Conservation (phyloP, 2,888 invertebrate genomes). For the Diarsia dahlii region DNA sequence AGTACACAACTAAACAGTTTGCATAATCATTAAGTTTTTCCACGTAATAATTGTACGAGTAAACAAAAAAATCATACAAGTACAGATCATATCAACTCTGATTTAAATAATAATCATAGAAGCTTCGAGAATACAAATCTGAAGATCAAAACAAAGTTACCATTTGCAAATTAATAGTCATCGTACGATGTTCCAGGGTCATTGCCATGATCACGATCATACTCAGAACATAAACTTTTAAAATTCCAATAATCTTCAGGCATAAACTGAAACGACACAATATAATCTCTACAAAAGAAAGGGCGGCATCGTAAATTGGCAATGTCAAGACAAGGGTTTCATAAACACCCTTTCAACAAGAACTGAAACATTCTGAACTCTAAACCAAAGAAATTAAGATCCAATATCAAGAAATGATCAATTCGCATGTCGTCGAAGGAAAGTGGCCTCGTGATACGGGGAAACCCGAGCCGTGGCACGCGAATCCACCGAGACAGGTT, state of each 20-base stretch:
- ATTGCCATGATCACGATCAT: conserved; percentile 32
- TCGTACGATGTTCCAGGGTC: conserved; percentile 15
- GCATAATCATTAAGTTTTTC: conserved; percentile 2
- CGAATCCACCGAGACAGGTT: conserved; percentile 75
- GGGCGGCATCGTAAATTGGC: conserved; percentile 66
- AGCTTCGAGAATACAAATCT: conserved; percentile 23
- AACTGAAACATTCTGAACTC: conserved; percentile 43
- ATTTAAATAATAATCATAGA: conserved; percentile 27
- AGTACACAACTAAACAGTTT: conserved; percentile 16
- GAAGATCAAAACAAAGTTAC: conserved; percentile 13
- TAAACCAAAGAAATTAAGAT: conserved; percentile 56
- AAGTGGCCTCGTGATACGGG: conserved; percentile 77
- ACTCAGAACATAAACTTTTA: conserved; percentile 11
- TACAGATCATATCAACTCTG: conserved; percentile 1
- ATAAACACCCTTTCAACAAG: conserved; percentile 59
- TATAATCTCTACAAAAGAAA: conserved; percentile 53
- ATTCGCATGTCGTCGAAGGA: conserved; percentile 75
- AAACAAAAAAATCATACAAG: background rate
- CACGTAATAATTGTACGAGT: background rate
- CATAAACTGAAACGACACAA: conserved; percentile 32
- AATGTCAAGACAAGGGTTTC: conserved; percentile 67
- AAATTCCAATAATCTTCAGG: conserved; percentile 16
- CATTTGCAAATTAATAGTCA: conserved; percentile 10
- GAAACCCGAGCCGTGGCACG: conserved; percentile 80
- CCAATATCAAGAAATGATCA: conserved; percentile 53